Percentiles rank a stretch among this genome's conserved stretches.
phyloP scores from a whole-genome alignment of 2,797 vertebrate genomes.

The Gila robusta region DNA sequence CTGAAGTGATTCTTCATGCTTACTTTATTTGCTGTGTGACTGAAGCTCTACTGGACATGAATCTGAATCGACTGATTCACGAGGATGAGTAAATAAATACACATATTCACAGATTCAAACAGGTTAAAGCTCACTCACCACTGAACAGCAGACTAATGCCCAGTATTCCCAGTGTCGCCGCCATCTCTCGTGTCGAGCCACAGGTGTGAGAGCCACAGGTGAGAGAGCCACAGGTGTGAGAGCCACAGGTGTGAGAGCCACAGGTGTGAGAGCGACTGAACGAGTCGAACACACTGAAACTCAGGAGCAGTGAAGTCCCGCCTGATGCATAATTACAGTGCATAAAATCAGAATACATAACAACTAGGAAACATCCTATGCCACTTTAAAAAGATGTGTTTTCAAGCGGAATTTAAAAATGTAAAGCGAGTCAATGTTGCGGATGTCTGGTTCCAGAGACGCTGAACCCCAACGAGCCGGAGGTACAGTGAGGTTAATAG shows the following conservation, averaged over 20 bases:
- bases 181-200: background rate
- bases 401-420: too few species aligned
- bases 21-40: background rate
- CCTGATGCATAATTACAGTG: background rate
- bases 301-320: background rate
- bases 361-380: too few species aligned
- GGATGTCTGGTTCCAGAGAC: too few species aligned
- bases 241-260: too few species aligned
- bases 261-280: too few species aligned
- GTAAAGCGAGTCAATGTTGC: too few species aligned
- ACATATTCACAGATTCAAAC: background rate
- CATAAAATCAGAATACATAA: too few species aligned
- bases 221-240: too few species aligned
- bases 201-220: too few species aligned
- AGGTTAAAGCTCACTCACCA: background rate
- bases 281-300: background rate
- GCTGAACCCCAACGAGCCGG: too few species aligned
- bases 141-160: background rate
- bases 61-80: background rate
- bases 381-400: too few species aligned
- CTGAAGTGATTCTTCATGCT: background rate
- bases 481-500: too few species aligned
- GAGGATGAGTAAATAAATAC: constrained; percentile 1
- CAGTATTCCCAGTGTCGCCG: background rate
- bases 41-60: background rate